These are phyloP conservation scores for Therioaphis trifolii DNA, from an alignment of 2,888 invertebrate species.

Conservation along the genomic window DNA sequence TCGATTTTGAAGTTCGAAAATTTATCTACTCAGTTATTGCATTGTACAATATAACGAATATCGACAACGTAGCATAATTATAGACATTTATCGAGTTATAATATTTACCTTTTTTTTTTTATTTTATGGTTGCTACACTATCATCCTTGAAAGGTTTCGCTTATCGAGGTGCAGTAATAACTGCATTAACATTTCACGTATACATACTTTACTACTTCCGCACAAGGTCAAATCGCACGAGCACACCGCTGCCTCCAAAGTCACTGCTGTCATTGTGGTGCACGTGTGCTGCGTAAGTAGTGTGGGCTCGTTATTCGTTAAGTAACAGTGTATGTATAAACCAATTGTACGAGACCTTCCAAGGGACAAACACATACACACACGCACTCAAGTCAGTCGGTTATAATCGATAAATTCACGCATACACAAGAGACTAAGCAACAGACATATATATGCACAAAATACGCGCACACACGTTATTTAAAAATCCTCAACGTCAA, in stretches of 20 bases:
- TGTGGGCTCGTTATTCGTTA: constrained; percentile 17
- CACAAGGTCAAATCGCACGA: constrained; percentile 39
- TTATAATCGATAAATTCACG: background rate
- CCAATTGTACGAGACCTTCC: constrained; percentile 18
- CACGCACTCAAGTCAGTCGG: background rate
- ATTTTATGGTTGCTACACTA: constrained; percentile 25
- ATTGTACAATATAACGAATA: too few species aligned
- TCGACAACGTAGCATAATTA: too few species aligned
- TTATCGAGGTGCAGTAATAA: constrained; percentile 36
- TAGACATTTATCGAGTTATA: too few species aligned
- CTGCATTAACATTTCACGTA: constrained; percentile 41
- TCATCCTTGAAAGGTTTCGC: constrained; percentile 55
- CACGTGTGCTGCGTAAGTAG: constrained; percentile 30
- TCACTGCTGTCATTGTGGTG: constrained; percentile 12
- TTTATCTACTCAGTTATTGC: too few species aligned
- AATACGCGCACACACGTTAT: background rate
- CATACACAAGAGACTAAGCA: too few species aligned
- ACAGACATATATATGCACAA: background rate
- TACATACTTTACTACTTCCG: background rate
- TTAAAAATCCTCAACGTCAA: background rate
- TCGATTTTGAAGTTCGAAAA: too few species aligned
- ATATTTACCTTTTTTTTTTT: too few species aligned
- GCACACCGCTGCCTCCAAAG: constrained; percentile 1
- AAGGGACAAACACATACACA: background rate
- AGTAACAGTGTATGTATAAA: background rate